Base-by-base conservation (phyloP, 2,113 vertebrate genomes). In the Tachysurus vachellii region DNA sequence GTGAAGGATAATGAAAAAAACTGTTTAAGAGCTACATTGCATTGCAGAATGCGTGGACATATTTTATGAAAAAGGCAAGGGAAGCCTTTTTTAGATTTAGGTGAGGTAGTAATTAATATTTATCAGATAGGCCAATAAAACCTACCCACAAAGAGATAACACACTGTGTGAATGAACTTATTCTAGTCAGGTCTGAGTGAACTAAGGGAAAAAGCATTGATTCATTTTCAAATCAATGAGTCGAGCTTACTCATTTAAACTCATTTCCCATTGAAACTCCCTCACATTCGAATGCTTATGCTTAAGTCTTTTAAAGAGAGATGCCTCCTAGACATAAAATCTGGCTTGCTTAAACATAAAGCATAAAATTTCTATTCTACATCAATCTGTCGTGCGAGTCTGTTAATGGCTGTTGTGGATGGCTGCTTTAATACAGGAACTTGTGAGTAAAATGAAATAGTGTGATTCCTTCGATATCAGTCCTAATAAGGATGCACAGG, bases 1-100 rank as follows among this genome's bases (percentile, higher is more conserved):
- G 42, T 75, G 77, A 88, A 81, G 62, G 59, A 81, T 89, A 88
- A 89, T 68, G 80, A 83, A 87, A 83, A 80, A 76, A 87, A 53
- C 54, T 47, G 44, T 87, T 81, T 42, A 71, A 62, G 47, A 86
- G n/a, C 17, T 54, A 70, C 80, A 70, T 31, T 16, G 28, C 79
- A 50, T 31, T 83, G 53, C 19, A 8, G 10, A 83, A 53, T 68
- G 23, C 68, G 62, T 14, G 1, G 80, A 56, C 9, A 31, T 28
- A 50, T 5, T 64, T n/a, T 44, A 44, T 16, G 14, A 50, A 66
- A 83, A 83, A 42, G n/a, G 2, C 21, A 31, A 11, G 61, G 26
- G 47, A 47, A 21, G 7, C 14, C 19, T 85, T 64, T 84, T n/a
- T 17, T 42, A 28, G 62, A 28, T 61, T 82, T 82, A 62, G 16